A percentile compares a stretch with the other conserved stretches of the same genome.
These are phyloP conservation scores for Teleogryllus oceanicus DNA, from an alignment of 2,888 invertebrate genomes.

Conservation along the genomic window DNA sequence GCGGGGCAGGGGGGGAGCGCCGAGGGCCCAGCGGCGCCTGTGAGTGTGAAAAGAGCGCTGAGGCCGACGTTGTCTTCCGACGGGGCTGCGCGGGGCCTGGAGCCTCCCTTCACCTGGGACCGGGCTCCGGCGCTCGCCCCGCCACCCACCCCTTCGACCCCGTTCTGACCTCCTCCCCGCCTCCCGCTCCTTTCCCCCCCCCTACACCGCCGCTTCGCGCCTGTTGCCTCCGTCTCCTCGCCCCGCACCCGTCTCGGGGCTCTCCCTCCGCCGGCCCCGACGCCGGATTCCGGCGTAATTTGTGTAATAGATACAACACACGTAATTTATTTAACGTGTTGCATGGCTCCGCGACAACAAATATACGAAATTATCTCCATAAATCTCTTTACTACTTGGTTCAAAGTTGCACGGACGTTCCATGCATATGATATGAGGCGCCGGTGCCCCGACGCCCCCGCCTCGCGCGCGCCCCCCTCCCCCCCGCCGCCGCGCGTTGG, in stretches of 20 bases:
- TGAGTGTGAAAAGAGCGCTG: too few species aligned
- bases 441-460: not conserved
- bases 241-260: not conserved
- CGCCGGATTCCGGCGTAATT: conserved; percentile 18
- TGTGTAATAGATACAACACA: conserved; percentile 18
- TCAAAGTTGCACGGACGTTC: conserved; percentile 18
- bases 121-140: too few species aligned
- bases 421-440: conserved; percentile 18
- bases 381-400: conserved; percentile 18
- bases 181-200: not conserved
- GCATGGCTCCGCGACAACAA: conserved; percentile 18
- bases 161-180: not conserved
- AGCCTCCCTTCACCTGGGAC: too few species aligned
- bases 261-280: not conserved
- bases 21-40: too few species aligned
- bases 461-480: too few species aligned
- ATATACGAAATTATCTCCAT: conserved; percentile 18
- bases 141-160: not conserved
- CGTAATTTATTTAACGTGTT: conserved; percentile 18
- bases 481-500: too few species aligned
- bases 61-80: too few species aligned
- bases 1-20: too few species aligned
- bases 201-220: not conserved
- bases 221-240: not conserved
- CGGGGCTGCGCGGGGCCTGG: too few species aligned